Conservation (phyloP, 2,113 vertebrate genomes). For the Procavia capensis region DNA sequence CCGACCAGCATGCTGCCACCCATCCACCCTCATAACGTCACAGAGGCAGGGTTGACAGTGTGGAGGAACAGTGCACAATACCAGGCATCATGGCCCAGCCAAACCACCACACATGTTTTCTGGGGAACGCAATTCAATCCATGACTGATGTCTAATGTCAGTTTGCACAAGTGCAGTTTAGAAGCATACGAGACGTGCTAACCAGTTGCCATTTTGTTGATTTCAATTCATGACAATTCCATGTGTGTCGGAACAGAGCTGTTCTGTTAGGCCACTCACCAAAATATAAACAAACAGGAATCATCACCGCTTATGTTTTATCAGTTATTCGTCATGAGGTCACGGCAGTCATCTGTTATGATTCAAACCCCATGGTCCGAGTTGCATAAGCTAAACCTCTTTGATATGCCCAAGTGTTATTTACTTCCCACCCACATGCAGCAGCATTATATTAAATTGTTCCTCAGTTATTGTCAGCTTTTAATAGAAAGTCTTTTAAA, state of each 20-base stretch:
- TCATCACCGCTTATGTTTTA: background rate
- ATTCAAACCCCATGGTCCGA: too few species aligned
- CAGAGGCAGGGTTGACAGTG: too few species aligned
- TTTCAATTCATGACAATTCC: background rate
- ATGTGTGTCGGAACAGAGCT: background rate
- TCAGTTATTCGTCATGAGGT: rapidly evolving
- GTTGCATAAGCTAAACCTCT: background rate
- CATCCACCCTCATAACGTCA: too few species aligned
- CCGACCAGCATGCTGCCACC: too few species aligned
- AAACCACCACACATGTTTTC: too few species aligned
- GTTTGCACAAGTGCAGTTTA: background rate
- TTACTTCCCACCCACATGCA: background rate
- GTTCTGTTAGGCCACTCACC: background rate
- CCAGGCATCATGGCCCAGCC: too few species aligned
- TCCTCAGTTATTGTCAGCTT: background rate
- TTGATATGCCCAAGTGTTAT: background rate
- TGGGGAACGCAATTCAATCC: too few species aligned
- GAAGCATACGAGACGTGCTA: background rate
- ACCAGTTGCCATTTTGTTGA: background rate
- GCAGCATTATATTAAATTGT: background rate
- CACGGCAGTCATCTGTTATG: background rate
- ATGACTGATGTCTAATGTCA: background rate
- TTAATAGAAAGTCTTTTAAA: background rate
- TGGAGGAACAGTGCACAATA: too few species aligned
- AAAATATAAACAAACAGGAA: background rate